phyloP scores from a whole-genome alignment of 2,888 invertebrate genomes.

The Meteorus cinctellus region DNA sequence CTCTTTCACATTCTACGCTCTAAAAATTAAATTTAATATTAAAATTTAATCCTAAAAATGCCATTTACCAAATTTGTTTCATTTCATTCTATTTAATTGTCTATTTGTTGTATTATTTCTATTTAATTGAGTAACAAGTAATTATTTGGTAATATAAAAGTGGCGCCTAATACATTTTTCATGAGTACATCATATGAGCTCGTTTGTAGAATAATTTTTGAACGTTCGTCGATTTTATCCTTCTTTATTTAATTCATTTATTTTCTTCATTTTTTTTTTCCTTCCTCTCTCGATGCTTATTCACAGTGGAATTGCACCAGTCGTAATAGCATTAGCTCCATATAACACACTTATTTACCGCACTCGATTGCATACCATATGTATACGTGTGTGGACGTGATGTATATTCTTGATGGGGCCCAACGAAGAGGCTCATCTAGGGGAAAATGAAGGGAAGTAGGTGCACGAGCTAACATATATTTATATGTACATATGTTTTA shows the following conservation, averaged over 20 bases:
- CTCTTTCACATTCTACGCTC: constrained; percentile 3
- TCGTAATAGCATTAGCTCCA: constrained; percentile 23
- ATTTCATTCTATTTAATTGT: neutral
- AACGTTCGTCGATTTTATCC: constrained; percentile 12
- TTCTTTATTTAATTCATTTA: neutral
- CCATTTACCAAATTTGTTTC: constrained; percentile 8
- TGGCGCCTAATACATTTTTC: constrained; percentile 1
- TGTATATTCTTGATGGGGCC: constrained; percentile 41
- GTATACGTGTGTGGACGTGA: constrained; percentile 38
- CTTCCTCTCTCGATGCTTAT: neutral
- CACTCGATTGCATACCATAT: constrained; percentile 23
- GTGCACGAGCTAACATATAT: constrained; percentile 35
- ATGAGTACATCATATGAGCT: neutral
- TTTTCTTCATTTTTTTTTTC: neutral
- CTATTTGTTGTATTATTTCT: neutral
- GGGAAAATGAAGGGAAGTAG: constrained; percentile 42
- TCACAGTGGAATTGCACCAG: constrained; percentile 36
- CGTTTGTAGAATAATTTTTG: neutral
- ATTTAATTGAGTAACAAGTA: neutral
- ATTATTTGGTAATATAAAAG: neutral
- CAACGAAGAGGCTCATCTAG: constrained; percentile 35
- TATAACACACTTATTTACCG: constrained; percentile 23
- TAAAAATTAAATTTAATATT: constrained; percentile 6
- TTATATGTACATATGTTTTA: constrained; percentile 45
- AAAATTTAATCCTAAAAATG: neutral